A percentile compares a stretch with the other conserved stretches of the same genome.
Evolutionary conservation across 1,140 invertebrate genomes (phyloP).

Genomic region (Philaenus spumarius): DNA sequence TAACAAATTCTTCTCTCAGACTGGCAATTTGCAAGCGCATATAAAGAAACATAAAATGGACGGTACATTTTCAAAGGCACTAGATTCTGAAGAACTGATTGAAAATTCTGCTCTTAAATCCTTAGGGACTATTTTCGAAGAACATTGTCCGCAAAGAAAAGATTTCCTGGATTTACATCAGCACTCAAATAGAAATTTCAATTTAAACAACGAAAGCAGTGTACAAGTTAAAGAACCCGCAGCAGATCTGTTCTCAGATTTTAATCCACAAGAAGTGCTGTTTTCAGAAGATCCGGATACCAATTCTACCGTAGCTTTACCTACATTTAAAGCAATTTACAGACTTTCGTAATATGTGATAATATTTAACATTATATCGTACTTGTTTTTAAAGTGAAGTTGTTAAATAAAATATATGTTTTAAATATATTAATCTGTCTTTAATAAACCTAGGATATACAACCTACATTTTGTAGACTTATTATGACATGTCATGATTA

Average conservation of each 20-base stretch:
- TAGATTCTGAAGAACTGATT: neutral
- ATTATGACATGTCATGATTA: too few species aligned
- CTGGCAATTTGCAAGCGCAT: slow-evolving; percentile 17
- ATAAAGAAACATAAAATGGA: slow-evolving; percentile 15
- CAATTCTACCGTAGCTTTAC: too few species aligned
- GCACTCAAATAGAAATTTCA: neutral
- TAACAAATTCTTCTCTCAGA: slow-evolving; percentile 37
- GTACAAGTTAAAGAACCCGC: neutral
- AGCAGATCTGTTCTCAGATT: slow-evolving; percentile 9
- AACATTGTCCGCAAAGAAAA: slow-evolving; percentile 7
- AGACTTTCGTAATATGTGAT: neutral
- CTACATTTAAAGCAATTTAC: too few species aligned
- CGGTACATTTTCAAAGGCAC: neutral
- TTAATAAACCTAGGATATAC: too few species aligned
- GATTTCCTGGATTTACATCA: neutral
- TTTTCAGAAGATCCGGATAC: neutral
- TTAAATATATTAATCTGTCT: too few species aligned
- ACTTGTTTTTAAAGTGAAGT: too few species aligned
- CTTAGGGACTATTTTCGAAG: neutral
- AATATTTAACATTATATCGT: too few species aligned
- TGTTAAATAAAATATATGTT: too few species aligned
- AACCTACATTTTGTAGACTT: too few species aligned
- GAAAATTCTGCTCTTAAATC: neutral
- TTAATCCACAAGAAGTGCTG: slow-evolving; percentile 10
- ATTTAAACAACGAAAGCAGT: neutral